Percentiles rank a stretch among this genome's conserved stretches.
These are phyloP conservation scores for Promerops cafer DNA, from an alignment of 2,113 vertebrate species.

Conservation along the genomic window DNA sequence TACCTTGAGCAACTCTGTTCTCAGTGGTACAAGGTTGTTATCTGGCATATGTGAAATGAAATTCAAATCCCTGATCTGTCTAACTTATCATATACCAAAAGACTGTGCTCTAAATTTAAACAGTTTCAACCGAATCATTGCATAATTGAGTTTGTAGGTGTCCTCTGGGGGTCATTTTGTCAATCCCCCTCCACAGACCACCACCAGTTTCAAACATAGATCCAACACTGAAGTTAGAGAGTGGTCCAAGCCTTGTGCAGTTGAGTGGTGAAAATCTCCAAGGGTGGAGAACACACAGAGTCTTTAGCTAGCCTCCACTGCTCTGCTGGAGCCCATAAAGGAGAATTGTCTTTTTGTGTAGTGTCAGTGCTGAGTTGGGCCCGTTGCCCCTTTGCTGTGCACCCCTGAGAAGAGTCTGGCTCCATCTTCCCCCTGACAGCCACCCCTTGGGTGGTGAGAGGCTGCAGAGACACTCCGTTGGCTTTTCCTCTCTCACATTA, in stretches of 20 bases:
- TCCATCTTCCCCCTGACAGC: not conserved
- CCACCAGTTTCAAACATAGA: not conserved
- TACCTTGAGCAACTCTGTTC: not conserved
- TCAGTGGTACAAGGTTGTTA: not conserved
- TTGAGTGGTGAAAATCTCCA: not conserved
- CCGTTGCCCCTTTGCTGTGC: not conserved
- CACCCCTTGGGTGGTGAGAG: not conserved
- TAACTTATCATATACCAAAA: not conserved
- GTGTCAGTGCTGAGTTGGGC: not conserved
- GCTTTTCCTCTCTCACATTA: not conserved
- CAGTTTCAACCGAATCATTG: not conserved
- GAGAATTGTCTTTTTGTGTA: not conserved
- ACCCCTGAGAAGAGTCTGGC: not conserved
- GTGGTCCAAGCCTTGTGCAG: not conserved
- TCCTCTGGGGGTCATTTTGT: not conserved
- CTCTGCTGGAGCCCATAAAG: not conserved
- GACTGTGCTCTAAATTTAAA: not conserved
- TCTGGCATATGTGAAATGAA: slow-evolving; percentile 1
- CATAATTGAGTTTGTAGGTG: not conserved
- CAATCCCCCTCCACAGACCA: not conserved
- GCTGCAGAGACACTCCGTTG: not conserved
- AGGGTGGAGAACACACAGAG: not conserved
- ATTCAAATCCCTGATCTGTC: slow-evolving; percentile 17
- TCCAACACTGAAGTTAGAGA: not conserved
- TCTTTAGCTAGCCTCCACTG: not conserved